A percentile compares a stretch with the other conserved stretches of the same genome.
These are phyloP conservation scores for Sitophilus oryzae DNA, from an alignment of 1,140 invertebrate genomes.

Conservation along the genomic window DNA sequence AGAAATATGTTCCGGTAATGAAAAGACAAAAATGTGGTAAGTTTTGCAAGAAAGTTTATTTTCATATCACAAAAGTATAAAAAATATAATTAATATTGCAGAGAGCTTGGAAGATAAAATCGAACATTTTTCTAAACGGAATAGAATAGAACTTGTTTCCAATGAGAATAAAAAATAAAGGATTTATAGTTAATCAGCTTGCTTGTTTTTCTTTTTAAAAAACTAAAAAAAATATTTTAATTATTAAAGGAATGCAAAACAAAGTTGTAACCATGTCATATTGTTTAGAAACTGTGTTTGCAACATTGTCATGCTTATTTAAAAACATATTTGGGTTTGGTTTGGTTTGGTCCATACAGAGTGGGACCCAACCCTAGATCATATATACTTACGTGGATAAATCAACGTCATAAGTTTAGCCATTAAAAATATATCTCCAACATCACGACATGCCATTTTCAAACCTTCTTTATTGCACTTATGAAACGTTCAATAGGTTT, in stretches of 20 bases:
- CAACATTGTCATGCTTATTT: too few species aligned
- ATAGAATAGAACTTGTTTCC: constrained; percentile 22
- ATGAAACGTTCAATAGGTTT: too few species aligned
- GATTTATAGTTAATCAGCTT: background rate
- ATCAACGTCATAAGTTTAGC: too few species aligned
- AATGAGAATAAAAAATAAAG: constrained; percentile 6
- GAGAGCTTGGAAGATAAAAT: constrained; percentile 40
- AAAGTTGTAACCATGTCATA: too few species aligned
- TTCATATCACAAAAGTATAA: background rate
- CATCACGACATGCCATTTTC: too few species aligned
- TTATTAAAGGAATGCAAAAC: background rate
- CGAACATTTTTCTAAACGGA: constrained; percentile 34
- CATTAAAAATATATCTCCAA: too few species aligned
- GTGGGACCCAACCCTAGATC: too few species aligned
- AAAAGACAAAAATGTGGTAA: constrained; percentile 68
- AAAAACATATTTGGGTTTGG: too few species aligned
- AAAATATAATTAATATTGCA: constrained; percentile 17
- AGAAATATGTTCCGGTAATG: constrained; percentile 66
- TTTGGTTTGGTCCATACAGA: too few species aligned
- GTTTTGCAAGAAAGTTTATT: constrained; percentile 15
- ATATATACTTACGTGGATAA: too few species aligned
- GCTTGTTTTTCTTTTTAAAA: constrained; percentile 21
- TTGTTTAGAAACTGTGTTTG: too few species aligned
- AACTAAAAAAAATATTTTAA: constrained; percentile 30
- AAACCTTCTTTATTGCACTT: too few species aligned